phyloP scores from a whole-genome alignment of 2,888 invertebrate species.

The Melanotus villosus region DNA sequence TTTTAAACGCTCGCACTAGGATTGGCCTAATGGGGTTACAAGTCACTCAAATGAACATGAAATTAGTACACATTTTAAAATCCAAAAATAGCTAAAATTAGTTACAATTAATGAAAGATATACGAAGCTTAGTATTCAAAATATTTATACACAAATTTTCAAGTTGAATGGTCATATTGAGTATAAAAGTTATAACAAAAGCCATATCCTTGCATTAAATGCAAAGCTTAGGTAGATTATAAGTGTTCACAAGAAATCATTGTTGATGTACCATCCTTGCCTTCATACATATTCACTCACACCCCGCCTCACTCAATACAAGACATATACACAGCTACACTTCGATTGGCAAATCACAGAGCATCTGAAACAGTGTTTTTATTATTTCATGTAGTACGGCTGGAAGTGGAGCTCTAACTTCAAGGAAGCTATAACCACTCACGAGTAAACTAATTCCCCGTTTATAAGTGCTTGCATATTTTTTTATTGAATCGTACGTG shows the following conservation, averaged over 20 bases:
- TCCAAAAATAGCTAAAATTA: no score
- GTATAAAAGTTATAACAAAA: background rate
- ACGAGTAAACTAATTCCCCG: constrained; percentile 80
- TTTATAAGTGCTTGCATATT: constrained; percentile 67
- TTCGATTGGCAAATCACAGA: constrained; percentile 44
- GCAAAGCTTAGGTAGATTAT: background rate
- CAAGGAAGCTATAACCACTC: constrained; percentile 94
- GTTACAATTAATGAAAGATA: no score
- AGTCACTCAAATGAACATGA: no score
- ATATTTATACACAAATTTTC: no score
- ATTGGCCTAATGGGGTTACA: no score
- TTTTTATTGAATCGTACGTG: constrained; percentile 66
- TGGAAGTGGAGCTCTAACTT: constrained; percentile 98
- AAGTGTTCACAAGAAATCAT: background rate
- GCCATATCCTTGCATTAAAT: background rate
- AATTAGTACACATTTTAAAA: no score
- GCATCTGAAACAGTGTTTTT: constrained; percentile 62
- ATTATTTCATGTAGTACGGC: constrained; percentile 81
- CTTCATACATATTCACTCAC: background rate
- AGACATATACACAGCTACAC: constrained; percentile 15
- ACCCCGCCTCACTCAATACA: background rate
- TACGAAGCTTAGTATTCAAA: no score
- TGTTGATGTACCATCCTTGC: constrained; percentile 3
- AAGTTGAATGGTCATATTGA: constrained; percentile 10
- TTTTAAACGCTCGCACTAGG: no score